Evolutionary conservation across 2,797 vertebrate species (phyloP).

Genomic region (Xiphorhynchus erythropygius): DNA sequence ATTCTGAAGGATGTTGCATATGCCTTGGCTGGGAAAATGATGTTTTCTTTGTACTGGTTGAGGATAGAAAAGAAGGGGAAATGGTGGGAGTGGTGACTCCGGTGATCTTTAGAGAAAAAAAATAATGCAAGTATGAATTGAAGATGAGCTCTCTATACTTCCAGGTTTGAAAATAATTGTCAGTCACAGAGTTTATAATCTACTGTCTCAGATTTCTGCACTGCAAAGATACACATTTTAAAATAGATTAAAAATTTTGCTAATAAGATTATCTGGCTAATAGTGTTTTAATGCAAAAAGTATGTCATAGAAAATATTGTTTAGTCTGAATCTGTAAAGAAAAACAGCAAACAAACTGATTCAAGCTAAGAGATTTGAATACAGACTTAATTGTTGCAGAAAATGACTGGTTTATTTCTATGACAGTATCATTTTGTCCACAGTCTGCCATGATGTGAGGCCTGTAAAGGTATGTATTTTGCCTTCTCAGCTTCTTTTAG

Average conservation of each 20-base stretch:
- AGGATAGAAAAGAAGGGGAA: not conserved
- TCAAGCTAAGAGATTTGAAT: not conserved
- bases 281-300: not conserved
- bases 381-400: not conserved
- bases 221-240: not conserved
- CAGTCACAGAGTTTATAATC: not conserved
- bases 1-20: not conserved
- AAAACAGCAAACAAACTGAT: not conserved
- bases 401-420: not conserved
- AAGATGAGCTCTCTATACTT: not conserved
- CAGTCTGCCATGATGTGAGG: not conserved
- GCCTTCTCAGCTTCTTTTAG: not conserved
- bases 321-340: not conserved
- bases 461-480: not conserved
- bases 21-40: not conserved
- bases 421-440: not conserved
- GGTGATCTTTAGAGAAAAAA: constrained; percentile 13
- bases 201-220: not conserved
- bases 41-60: not conserved
- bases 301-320: not conserved
- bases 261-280: not conserved
- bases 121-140: not conserved
- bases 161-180: not conserved
- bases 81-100: not conserved
- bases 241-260: not conserved